A percentile compares a stretch with the other conserved stretches of the same genome.
These are phyloP conservation scores for Drosophila rubida DNA, from an alignment of 2,888 invertebrate species.

Conservation along the genomic window DNA sequence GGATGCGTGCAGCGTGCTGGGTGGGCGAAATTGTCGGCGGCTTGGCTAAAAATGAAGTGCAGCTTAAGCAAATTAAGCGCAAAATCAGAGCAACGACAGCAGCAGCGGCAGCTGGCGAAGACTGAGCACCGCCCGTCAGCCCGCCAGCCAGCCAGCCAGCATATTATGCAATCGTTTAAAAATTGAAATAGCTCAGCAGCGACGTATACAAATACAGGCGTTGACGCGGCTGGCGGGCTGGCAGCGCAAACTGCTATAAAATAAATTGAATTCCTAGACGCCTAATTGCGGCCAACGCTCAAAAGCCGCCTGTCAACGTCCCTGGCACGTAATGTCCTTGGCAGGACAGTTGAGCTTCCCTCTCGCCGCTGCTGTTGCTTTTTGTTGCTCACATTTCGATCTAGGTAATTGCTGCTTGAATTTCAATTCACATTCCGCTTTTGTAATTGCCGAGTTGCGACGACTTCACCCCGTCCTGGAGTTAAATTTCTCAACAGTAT, in stretches of 20 bases:
- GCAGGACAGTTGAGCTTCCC: constrained; percentile 15
- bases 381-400: constrained; percentile 58
- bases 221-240: background rate
- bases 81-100: constrained; percentile 55
- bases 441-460: constrained; percentile 50
- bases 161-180: constrained; percentile 75
- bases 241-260: constrained; percentile 41
- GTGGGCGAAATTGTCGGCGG: background rate
- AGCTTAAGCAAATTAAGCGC: constrained; percentile 78
- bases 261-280: constrained; percentile 76
- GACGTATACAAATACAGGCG: constrained; percentile 4
- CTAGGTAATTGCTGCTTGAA: constrained; percentile 79
- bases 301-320: constrained; percentile 61
- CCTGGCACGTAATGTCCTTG: constrained; percentile 66
- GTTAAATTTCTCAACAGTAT: constrained; percentile 22
- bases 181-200: constrained; percentile 46
- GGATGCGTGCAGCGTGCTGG: constrained; percentile 24
- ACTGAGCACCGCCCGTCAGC: too few relatives aligned
- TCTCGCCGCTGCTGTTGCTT: constrained; percentile 2
- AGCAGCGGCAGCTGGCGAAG: constrained; percentile 11
- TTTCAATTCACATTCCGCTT: constrained; percentile 72
- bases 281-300: constrained; percentile 76
- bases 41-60: constrained; percentile 69
- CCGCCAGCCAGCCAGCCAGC: constrained; percentile 14
- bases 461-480: constrained; percentile 31